Percentiles rank a stretch among this genome's conserved stretches.
Evolutionary conservation across 2,888 invertebrate species (phyloP).

Genomic region (Noctua fimbriata): DNA sequence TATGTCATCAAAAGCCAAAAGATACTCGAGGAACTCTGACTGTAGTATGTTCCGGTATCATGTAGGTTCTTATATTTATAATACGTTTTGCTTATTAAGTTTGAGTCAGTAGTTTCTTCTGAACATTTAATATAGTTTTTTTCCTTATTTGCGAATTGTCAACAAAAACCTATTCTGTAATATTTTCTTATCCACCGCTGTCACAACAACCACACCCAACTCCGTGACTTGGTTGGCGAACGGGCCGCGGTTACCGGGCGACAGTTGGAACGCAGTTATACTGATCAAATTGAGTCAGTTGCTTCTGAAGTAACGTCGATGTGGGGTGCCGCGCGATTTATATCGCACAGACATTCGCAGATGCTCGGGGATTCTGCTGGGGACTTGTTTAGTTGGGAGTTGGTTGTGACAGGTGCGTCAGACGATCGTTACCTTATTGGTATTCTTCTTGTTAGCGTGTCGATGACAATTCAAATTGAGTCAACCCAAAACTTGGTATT

Average conservation of each 20-base stretch:
- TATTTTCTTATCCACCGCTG: constrained; percentile 59
- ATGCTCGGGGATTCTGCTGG: constrained; percentile 37
- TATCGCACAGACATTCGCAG: constrained; percentile 57
- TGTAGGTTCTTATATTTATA: no score
- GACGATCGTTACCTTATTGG: not conserved
- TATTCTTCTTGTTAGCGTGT: no score
- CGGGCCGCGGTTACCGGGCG: constrained; percentile 78
- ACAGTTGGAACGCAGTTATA: constrained; percentile 87
- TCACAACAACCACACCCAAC: constrained; percentile 63
- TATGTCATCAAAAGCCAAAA: no score
- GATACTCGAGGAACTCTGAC: no score
- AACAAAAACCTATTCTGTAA: not conserved
- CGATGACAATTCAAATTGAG: no score
- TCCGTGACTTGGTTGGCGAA: constrained; percentile 86
- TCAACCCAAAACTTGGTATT: not conserved
- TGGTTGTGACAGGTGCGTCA: constrained; percentile 36
- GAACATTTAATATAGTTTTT: not conserved
- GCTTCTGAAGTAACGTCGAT: constrained; percentile 74
- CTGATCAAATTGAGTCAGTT: constrained; percentile 88
- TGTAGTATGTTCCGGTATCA: no score
- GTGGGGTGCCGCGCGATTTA: constrained; percentile 67
- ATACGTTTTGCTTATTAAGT: no score
- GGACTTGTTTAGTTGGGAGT: constrained; percentile 31
- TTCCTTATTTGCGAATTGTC: not conserved
- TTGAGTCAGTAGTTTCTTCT: no score